A percentile compares a stretch with the other conserved stretches of the same genome.
Conservation (phyloP, 92 coral and sea anemone genomes). For the Parazoanthus darwini region DNA sequence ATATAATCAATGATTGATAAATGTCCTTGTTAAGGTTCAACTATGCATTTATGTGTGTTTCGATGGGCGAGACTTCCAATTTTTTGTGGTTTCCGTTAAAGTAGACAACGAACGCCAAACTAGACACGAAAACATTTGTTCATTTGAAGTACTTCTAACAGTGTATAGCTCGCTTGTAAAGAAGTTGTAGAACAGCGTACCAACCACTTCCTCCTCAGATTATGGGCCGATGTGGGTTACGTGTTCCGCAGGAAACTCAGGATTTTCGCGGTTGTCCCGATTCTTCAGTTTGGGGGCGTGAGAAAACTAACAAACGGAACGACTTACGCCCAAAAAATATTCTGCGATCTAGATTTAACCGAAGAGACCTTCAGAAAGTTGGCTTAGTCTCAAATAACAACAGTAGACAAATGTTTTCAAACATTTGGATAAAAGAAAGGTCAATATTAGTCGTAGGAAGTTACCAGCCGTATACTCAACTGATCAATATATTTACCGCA, state of each 20-base stretch:
- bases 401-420: too few relatives aligned
- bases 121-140: too few relatives aligned
- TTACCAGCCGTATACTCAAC: too few relatives aligned
- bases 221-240: background rate
- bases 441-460: too few relatives aligned
- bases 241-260: background rate
- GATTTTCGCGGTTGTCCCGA: background rate
- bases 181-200: background rate
- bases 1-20: background rate
- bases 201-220: background rate
- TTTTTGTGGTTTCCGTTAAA: background rate
- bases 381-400: too few relatives aligned
- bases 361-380: too few relatives aligned
- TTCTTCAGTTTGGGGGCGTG: background rate
- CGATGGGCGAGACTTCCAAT: background rate
- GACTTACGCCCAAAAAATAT: background rate
- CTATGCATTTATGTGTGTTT: background rate
- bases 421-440: too few relatives aligned
- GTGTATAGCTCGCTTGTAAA: too few relatives aligned
- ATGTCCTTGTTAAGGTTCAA: too few relatives aligned
- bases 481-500: too few relatives aligned
- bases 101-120: background rate
- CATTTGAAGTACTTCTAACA: background rate
- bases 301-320: background rate
- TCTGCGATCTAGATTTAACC: background rate